phyloP scores from a whole-genome alignment of 2,888 invertebrate species.

The Rhaphigaster nebulosa region DNA sequence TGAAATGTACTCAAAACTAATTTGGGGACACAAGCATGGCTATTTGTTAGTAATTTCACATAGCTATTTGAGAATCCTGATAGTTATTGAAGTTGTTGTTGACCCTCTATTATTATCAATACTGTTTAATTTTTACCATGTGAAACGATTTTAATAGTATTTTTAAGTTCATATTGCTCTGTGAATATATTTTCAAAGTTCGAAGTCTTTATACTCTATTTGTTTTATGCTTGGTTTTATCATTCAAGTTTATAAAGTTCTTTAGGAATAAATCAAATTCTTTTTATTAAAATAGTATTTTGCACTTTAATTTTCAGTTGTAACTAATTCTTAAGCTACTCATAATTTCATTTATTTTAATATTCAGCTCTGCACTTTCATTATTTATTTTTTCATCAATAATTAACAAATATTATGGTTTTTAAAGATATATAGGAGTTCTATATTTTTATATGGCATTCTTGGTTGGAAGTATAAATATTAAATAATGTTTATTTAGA shows the following conservation, averaged over 20 bases:
- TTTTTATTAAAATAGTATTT: not conserved
- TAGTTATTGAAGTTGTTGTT: conserved; percentile 59
- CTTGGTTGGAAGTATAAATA: not conserved
- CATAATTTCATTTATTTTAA: not conserved
- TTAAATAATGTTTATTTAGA: not conserved
- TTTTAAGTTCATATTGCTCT: not conserved
- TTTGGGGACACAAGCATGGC: not conserved
- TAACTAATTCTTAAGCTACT: not conserved
- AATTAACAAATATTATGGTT: no score
- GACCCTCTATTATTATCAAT: conserved; percentile 49
- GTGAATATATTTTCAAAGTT: not conserved
- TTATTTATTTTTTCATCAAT: not conserved
- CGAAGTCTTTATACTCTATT: not conserved
- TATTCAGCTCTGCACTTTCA: not conserved
- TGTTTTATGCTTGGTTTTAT: no score
- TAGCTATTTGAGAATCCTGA: conserved; percentile 52
- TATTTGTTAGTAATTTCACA: conserved; percentile 33
- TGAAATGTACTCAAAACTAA: not conserved
- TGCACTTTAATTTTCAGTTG: not conserved
- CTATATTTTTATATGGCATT: not conserved
- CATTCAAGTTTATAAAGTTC: not conserved
- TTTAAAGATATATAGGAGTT: no score
- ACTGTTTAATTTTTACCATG: conserved; percentile 53
- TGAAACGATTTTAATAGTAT: conserved; percentile 46
- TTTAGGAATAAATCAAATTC: not conserved